Conservation (phyloP, 2,113 vertebrate genomes). For the cat (Felis catus) region DNA sequence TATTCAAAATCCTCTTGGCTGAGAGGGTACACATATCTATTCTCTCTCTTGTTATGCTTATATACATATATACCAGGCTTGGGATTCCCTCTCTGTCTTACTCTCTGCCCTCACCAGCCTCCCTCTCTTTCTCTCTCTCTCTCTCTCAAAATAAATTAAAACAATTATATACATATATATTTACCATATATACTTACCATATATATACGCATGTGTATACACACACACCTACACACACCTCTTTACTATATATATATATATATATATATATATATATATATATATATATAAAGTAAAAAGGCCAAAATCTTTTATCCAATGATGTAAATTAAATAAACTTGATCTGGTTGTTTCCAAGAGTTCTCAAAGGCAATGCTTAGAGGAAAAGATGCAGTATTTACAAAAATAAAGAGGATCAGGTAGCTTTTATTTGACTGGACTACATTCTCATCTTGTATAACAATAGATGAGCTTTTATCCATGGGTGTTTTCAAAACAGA, state of each 20-base stretch:
- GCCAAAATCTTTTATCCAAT: neutral
- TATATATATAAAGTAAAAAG: neutral
- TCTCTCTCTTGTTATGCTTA: neutral
- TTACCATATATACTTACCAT: neutral
- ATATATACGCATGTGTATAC: neutral
- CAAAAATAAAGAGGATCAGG: neutral
- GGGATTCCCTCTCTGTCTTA: no score
- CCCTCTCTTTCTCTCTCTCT: no score
- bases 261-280: no score
- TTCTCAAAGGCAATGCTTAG: neutral
- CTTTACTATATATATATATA: no score
- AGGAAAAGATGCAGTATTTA: neutral
- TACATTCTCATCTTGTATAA: neutral
- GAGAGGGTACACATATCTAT: neutral
- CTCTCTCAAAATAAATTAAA: no score
- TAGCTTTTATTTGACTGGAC: neutral
- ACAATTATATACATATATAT: neutral
- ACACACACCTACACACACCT: neutral
- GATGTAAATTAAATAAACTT: neutral
- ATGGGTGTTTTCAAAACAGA: neutral
- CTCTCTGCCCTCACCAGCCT: no score
- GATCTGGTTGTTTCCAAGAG: neutral
- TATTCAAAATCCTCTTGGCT: slow-evolving; percentile 12
- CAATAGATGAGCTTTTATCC: neutral
- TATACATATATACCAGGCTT: neutral